phyloP scores from a whole-genome alignment of 2,888 invertebrate genomes.

The Drosophila helvetica region DNA sequence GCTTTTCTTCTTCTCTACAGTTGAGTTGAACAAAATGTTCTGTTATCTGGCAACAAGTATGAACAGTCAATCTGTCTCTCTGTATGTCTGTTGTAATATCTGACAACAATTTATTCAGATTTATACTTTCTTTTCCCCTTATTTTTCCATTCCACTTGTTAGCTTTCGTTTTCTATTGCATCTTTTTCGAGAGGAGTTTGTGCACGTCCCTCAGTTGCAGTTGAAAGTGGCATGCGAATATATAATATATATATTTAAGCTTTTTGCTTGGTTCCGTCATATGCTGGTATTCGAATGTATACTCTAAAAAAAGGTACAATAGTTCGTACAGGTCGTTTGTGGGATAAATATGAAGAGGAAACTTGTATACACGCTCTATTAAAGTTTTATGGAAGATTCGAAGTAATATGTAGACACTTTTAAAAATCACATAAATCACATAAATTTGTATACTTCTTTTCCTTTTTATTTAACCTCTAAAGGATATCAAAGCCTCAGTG shows the following conservation, averaged over 20 bases:
- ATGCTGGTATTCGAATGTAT: too few relatives aligned
- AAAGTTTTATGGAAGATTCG: too few relatives aligned
- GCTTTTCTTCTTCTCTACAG: constrained; percentile 20
- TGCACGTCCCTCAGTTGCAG: constrained; percentile 18
- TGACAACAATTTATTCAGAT: not conserved
- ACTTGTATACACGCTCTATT: too few relatives aligned
- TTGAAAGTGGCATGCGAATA: constrained; percentile 16
- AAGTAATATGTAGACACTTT: too few relatives aligned
- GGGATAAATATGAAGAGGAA: too few relatives aligned
- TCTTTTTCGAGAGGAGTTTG: constrained; percentile 10
- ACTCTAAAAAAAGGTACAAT: not conserved
- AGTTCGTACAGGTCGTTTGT: not conserved
- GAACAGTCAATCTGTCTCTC: constrained; percentile 50
- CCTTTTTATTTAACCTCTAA: not conserved
- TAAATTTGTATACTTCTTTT: not conserved
- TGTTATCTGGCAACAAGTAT: constrained; percentile 42
- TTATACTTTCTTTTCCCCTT: not conserved
- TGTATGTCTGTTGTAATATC: not conserved
- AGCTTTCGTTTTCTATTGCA: constrained; percentile 35
- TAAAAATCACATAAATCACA: too few relatives aligned
- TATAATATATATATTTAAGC: not conserved
- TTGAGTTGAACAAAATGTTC: constrained; percentile 24
- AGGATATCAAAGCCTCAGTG: not conserved
- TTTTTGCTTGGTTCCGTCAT: too few relatives aligned
- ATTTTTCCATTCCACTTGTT: constrained; percentile 27